phyloP scores from a whole-genome alignment of 2,113 vertebrate genomes.

The Gopherus flavomarginatus region DNA sequence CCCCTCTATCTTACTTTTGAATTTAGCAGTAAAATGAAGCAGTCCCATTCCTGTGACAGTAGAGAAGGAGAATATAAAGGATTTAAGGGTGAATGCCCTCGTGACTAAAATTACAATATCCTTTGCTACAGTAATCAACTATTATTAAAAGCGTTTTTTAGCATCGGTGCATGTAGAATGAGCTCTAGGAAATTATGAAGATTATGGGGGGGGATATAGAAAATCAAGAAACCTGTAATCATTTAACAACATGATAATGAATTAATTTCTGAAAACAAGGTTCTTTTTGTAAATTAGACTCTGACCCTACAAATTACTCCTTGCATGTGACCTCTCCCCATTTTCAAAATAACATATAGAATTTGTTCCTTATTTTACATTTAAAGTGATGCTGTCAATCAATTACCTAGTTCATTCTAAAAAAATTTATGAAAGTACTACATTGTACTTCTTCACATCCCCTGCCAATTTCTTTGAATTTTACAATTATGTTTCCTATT shows the following conservation, averaged over 20 bases:
- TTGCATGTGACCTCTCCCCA: background rate
- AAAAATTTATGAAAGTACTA: background rate
- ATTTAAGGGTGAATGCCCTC: background rate
- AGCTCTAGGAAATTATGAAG: background rate
- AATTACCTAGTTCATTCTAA: background rate
- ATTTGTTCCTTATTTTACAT: background rate
- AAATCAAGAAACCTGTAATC: background rate
- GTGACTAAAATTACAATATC: background rate
- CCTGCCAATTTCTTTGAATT: background rate
- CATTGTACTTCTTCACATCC: background rate
- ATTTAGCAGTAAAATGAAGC: background rate
- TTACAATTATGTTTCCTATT: background rate
- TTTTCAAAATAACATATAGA: background rate
- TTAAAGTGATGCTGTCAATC: background rate
- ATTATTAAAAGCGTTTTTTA: background rate
- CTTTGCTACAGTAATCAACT: background rate
- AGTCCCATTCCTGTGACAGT: background rate
- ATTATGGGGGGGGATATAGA: background rate
- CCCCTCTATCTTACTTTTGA: background rate
- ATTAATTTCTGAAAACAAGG: background rate
- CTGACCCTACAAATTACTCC: background rate
- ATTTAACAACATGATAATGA: background rate
- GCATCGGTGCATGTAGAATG: background rate
- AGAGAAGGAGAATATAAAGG: background rate
- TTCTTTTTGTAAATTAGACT: background rate